Evolutionary conservation across 2,888 invertebrate species (phyloP).

Genomic region (Ophonus ardosiacus): DNA sequence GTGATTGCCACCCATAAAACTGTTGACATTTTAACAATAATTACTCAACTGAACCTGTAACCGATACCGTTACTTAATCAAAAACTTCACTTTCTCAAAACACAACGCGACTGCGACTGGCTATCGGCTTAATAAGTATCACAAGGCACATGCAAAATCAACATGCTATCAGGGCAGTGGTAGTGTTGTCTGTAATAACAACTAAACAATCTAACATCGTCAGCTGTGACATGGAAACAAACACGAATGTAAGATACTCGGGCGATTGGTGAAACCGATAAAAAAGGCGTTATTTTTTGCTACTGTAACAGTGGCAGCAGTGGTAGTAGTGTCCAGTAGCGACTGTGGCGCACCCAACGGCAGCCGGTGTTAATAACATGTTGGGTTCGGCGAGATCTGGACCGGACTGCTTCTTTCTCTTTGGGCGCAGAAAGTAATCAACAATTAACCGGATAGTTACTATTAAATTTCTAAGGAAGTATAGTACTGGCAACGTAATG

Average conservation of each 20-base stretch:
- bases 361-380: conserved; percentile 60
- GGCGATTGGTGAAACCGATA: conserved; percentile 58
- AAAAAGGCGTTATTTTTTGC: conserved; percentile 58
- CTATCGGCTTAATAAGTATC: conserved; percentile 42
- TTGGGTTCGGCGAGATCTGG: conserved; percentile 36
- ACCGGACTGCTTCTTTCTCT: not conserved
- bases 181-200: conserved; percentile 7
- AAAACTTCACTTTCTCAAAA: conserved; percentile 48
- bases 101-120: not conserved
- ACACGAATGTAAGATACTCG: conserved; percentile 13
- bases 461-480: not conserved
- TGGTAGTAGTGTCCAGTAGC: conserved; percentile 40
- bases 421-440: conserved; percentile 12
- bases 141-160: conserved; percentile 7
- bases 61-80: conserved; percentile 47
- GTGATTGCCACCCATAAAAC: conserved; percentile 41
- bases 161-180: conserved; percentile 5
- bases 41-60: conserved; percentile 49
- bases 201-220: conserved; percentile 32
- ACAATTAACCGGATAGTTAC: not conserved
- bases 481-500: too few species aligned
- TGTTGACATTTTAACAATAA: conserved; percentile 50
- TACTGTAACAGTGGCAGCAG: conserved; percentile 44
- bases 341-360: conserved; percentile 51
- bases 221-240: conserved; percentile 21